These are phyloP conservation scores for Chloromyia formosa DNA, from an alignment of 2,888 invertebrate genomes.

Conservation along the genomic window DNA sequence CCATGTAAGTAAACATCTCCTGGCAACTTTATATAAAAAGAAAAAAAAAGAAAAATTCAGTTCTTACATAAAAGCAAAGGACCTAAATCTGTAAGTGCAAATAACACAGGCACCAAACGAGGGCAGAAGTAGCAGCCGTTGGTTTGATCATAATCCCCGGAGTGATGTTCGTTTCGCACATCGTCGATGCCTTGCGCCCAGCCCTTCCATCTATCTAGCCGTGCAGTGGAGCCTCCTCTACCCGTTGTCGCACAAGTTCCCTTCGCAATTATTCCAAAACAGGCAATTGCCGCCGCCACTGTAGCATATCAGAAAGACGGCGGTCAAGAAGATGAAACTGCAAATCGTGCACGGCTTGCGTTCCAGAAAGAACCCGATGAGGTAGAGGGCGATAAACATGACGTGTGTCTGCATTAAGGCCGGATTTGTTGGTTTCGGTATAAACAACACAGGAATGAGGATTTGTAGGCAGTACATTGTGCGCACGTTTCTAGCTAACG, in stretches of 20 bases:
- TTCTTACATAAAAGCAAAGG: too few species aligned
- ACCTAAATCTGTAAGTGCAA: not conserved
- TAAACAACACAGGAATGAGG: conserved; percentile 94
- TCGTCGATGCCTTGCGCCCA: conserved; percentile 5
- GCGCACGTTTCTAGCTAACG: not conserved
- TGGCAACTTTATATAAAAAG: too few species aligned
- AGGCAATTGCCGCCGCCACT: conserved; percentile 95
- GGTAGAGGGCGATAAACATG: conserved; percentile 95
- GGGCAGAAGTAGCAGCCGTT: too few species aligned
- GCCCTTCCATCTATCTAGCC: not conserved
- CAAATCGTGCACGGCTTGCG: conserved; percentile 98
- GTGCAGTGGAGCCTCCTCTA: conserved; percentile 53
- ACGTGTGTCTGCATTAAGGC: conserved; percentile 95
- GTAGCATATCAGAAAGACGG: conserved; percentile 94
- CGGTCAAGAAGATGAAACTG: conserved; percentile 91
- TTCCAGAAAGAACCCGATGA: conserved; percentile 96
- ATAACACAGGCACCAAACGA: not conserved
- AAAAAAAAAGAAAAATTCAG: too few species aligned
- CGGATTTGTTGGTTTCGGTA: conserved; percentile 97
- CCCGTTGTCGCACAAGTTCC: conserved; percentile 68
- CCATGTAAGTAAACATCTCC: too few species aligned
- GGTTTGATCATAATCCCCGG: not conserved
- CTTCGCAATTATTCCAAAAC: conserved; percentile 88
- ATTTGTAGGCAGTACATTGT: conserved; percentile 96
- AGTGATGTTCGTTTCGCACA: not conserved